Evolutionary conservation across 2,888 invertebrate genomes (phyloP).

Genomic region (Cyaniris semiargus): DNA sequence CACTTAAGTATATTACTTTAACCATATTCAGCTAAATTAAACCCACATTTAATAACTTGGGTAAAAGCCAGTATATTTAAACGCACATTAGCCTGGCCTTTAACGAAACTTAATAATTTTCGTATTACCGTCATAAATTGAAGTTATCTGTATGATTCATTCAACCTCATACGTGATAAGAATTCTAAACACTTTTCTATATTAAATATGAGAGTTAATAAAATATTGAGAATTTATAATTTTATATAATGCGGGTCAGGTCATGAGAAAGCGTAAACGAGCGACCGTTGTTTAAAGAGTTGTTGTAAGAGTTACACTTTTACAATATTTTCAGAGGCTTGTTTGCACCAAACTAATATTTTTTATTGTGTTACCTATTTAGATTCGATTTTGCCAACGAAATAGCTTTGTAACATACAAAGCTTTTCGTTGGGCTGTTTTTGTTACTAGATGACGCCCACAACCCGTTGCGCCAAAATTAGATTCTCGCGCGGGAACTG

Average conservation of each 20-base stretch:
- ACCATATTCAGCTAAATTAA: not conserved
- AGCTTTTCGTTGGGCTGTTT: too few relatives aligned
- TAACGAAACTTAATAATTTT: not conserved
- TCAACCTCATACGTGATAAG: not conserved
- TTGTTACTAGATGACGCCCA: too few relatives aligned
- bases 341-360: too few relatives aligned
- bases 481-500: too few relatives aligned
- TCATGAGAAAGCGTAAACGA: not conserved
- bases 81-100: not conserved
- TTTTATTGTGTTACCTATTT: too few relatives aligned
- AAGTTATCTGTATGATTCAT: constrained; percentile 8
- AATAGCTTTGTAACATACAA: too few relatives aligned
- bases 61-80: not conserved
- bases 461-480: too few relatives aligned
- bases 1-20: not conserved
- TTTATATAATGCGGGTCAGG: not conserved
- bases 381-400: too few relatives aligned
- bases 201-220: not conserved
- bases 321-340: too few relatives aligned
- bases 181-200: constrained; percentile 1
- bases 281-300: too few relatives aligned
- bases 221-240: constrained; percentile 6
- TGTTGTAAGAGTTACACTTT: too few relatives aligned
- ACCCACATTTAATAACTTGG: not conserved
- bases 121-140: constrained; percentile 1